phyloP scores from a whole-genome alignment of 2,113 vertebrate genomes.

The Pholis gunnellus region DNA sequence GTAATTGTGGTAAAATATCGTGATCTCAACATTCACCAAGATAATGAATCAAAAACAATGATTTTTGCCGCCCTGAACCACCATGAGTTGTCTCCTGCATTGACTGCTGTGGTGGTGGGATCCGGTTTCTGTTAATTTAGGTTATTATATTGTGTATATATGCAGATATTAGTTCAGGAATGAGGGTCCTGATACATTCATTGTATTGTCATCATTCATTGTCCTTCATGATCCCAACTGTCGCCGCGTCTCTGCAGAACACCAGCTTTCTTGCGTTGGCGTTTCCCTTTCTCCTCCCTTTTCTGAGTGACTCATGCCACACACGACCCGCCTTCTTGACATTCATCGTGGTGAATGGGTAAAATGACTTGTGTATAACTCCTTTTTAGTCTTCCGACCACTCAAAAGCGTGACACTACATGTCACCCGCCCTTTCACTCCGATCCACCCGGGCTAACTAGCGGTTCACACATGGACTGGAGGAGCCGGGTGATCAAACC shows the following conservation, averaged over 20 bases:
- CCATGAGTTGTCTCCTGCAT: neutral
- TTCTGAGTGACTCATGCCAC: neutral
- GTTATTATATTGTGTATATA: neutral
- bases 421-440: neutral
- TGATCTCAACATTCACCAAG: no score
- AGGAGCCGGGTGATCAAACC: no score
- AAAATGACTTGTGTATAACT: no score
- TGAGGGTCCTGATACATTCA: neutral
- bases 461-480: no score
- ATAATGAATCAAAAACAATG: no score
- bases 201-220: no score
- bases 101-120: neutral
- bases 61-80: no score
- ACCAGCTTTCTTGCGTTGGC: neutral
- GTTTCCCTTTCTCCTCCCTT: neutral
- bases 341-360: neutral
- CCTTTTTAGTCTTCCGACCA: no score
- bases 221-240: neutral
- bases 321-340: neutral
- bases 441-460: no score
- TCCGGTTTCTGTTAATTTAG: neutral
- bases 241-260: neutral
- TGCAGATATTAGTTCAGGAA: neutral
- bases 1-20: no score
- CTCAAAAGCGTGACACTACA: no score